A percentile compares a stretch with the other conserved stretches of the same genome.
These are phyloP conservation scores for Alligator mississippiensis DNA, from an alignment of 2,113 vertebrate genomes.

Conservation along the genomic window DNA sequence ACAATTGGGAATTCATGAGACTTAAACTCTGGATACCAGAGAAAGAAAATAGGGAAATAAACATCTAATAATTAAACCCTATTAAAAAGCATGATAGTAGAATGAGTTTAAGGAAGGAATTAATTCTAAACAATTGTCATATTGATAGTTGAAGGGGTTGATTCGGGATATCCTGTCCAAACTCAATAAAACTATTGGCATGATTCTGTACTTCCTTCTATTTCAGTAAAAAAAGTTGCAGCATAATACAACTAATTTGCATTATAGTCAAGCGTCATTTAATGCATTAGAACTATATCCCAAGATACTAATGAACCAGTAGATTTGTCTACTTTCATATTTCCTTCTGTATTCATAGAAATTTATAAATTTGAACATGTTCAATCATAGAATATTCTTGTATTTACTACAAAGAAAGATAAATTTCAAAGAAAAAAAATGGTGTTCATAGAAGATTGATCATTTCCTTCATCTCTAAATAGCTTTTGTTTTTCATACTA, in stretches of 20 bases:
- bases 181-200: background rate
- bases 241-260: background rate
- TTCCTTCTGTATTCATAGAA: background rate
- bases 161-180: background rate
- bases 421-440: background rate
- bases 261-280: rapidly evolving
- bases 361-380: background rate
- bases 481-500: background rate
- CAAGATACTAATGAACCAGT: background rate
- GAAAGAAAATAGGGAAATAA: rapidly evolving
- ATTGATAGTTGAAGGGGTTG: background rate
- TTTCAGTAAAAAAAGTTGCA: background rate
- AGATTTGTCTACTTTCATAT: background rate
- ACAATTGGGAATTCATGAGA: background rate
- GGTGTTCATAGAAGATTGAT: background rate
- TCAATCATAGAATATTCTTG: background rate
- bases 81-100: background rate
- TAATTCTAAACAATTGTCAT: background rate
- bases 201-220: background rate
- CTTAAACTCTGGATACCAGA: background rate
- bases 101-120: background rate
- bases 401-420: background rate
- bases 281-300: background rate
- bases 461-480: background rate
- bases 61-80: background rate